Conservation (phyloP, 2,888 invertebrate species). For the Ametastegia equiseti region DNA sequence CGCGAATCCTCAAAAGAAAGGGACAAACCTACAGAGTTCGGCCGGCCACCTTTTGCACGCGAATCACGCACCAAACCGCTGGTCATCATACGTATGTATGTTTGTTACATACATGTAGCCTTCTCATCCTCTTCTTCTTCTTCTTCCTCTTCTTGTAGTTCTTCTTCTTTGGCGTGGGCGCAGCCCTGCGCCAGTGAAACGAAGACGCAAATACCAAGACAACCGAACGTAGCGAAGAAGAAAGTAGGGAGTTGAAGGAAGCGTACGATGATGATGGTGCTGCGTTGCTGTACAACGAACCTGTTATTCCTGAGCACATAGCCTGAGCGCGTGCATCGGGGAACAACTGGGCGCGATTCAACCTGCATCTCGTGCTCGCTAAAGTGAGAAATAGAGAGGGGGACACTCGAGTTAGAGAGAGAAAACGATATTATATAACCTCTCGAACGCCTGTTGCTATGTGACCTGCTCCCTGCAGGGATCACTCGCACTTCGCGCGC, state of each 20-base stretch:
- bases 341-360: background rate
- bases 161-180: slow-evolving; percentile 30
- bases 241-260: slow-evolving; percentile 48
- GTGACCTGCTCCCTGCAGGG: slow-evolving; percentile 31
- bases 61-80: slow-evolving; percentile 30
- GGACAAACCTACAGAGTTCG: background rate
- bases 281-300: slow-evolving; percentile 58
- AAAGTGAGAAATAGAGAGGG: background rate
- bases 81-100: background rate
- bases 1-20: slow-evolving; percentile 30
- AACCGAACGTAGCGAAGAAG: background rate
- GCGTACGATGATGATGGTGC: background rate
- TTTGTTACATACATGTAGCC: too few species aligned
- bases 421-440: background rate
- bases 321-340: slow-evolving; percentile 29
- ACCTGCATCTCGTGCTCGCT: slow-evolving; percentile 31
- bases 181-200: slow-evolving; percentile 54
- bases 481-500: background rate
- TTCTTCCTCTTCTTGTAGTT: too few species aligned
- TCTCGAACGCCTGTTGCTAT: slow-evolving; percentile 36
- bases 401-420: background rate
- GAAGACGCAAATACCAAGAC: background rate
- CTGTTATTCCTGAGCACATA: slow-evolving; percentile 68
- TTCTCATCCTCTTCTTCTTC: too few species aligned
- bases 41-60: slow-evolving; percentile 23